A percentile compares a stretch with the other conserved stretches of the same genome.
Evolutionary conservation across 2,797 vertebrate genomes (phyloP).

Genomic region (Tapera naevia): DNA sequence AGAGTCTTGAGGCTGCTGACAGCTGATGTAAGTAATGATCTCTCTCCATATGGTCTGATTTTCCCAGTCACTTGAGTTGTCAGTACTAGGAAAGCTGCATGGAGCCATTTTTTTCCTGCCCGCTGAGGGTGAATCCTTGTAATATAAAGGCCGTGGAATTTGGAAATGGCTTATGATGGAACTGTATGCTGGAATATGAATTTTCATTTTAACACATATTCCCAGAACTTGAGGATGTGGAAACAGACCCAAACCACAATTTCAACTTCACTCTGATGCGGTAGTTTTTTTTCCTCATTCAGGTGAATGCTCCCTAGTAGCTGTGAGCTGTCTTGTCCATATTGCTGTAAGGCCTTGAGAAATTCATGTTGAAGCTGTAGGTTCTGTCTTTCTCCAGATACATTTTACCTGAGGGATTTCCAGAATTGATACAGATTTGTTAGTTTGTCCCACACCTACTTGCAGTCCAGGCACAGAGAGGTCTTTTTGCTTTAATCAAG

Average conservation of each 20-base stretch:
- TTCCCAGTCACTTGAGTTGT: background rate
- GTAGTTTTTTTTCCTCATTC: background rate
- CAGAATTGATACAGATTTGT: background rate
- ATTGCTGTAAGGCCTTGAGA: background rate
- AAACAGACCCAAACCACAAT: background rate
- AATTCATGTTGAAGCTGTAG: background rate
- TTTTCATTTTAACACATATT: background rate
- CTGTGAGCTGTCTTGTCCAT: background rate
- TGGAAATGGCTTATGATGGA: background rate
- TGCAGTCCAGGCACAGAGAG: background rate
- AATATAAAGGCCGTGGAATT: fast-evolving
- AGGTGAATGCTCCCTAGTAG: background rate
- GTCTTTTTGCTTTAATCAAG: background rate
- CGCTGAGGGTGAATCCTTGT: background rate
- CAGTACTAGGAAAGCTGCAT: fast-evolving
- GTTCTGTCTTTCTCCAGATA: background rate
- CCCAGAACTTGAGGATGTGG: background rate
- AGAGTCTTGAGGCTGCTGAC: background rate
- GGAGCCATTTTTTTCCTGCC: background rate
- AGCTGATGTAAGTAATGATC: background rate
- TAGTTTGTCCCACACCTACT: background rate
- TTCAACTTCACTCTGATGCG: background rate
- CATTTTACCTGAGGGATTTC: background rate
- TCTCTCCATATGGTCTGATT: background rate
- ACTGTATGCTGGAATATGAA: background rate